phyloP scores from a whole-genome alignment of 23 tunicate genomes.

The Trididemnum nubilum region DNA sequence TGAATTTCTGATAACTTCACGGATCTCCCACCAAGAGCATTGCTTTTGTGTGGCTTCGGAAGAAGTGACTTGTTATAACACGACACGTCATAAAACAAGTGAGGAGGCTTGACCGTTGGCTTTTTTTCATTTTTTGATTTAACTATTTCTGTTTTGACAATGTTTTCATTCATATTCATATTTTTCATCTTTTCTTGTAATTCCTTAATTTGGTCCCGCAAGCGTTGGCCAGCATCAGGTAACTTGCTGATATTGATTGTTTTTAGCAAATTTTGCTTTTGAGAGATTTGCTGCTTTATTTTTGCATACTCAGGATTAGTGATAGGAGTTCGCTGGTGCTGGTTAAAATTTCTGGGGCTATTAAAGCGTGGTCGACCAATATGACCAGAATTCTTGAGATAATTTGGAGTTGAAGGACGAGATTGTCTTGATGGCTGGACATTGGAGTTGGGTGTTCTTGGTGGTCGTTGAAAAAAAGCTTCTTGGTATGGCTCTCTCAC shows the following conservation, averaged over 20 bases:
- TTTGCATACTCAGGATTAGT: slow-evolving; percentile 31
- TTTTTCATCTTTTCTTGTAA: slow-evolving; percentile 33
- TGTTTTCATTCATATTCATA: background rate
- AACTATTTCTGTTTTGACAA: background rate
- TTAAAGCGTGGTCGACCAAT: background rate
- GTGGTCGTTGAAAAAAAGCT: background rate
- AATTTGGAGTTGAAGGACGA: background rate
- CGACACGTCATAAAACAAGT: no score
- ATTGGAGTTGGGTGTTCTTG: background rate
- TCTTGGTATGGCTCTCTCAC: background rate
- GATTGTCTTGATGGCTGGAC: background rate
- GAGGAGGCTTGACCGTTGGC: no score
- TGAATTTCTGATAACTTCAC: no score
- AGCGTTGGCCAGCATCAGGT: slow-evolving; percentile 76
- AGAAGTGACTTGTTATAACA: no score
- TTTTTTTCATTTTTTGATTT: background rate
- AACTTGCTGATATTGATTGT: slow-evolving; percentile 44
- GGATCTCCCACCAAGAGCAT: no score
- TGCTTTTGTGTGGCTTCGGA: no score
- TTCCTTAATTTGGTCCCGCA: slow-evolving; percentile 58
- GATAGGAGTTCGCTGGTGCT: background rate
- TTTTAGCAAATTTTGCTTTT: slow-evolving; percentile 48
- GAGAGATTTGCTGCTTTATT: slow-evolving; percentile 38
- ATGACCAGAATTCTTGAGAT: background rate
- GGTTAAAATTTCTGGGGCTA: background rate